Conservation (phyloP, 1,140 invertebrate species). For the Caerostris extrusa region DNA sequence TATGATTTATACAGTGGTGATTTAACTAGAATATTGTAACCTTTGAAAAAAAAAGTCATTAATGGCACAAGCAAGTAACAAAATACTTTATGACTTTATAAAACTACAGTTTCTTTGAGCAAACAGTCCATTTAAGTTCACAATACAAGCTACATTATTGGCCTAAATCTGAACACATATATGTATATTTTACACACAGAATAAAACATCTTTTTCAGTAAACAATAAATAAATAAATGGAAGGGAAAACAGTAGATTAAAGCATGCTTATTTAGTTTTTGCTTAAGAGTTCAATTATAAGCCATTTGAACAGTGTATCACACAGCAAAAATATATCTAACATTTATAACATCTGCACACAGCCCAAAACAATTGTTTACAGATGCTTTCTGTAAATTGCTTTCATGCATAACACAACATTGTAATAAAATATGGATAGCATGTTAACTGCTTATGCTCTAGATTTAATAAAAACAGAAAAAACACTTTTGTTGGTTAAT, state of each 20-base stretch:
- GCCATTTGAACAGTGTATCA: constrained; percentile 56
- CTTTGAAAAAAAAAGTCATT: constrained; percentile 55
- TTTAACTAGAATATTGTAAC: constrained; percentile 56
- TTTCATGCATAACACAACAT: constrained; percentile 36
- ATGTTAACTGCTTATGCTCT: constrained; percentile 65
- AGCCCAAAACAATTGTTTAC: constrained; percentile 21
- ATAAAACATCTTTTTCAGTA: constrained; percentile 50
- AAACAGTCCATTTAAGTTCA: constrained; percentile 75
- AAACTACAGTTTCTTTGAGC: constrained; percentile 77
- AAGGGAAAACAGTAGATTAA: neutral
- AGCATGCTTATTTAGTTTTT: constrained; percentile 47
- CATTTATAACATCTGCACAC: constrained; percentile 43
- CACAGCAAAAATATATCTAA: constrained; percentile 74
- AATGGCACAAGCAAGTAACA: constrained; percentile 76
- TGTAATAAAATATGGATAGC: constrained; percentile 71
- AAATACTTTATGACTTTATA: constrained; percentile 78
- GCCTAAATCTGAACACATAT: constrained; percentile 64
- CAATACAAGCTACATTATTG: constrained; percentile 65
- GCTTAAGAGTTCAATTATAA: neutral
- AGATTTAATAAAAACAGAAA: constrained; percentile 42
- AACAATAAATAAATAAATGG: constrained; percentile 69
- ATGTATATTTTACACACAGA: constrained; percentile 39
- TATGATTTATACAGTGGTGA: constrained; percentile 48
- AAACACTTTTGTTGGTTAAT: constrained; percentile 2
- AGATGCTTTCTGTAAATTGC: neutral